A percentile compares a stretch with the other conserved stretches of the same genome.
Evolutionary conservation across 1,140 invertebrate genomes (phyloP).

Genomic region (Diachasmimorpha longicaudata): DNA sequence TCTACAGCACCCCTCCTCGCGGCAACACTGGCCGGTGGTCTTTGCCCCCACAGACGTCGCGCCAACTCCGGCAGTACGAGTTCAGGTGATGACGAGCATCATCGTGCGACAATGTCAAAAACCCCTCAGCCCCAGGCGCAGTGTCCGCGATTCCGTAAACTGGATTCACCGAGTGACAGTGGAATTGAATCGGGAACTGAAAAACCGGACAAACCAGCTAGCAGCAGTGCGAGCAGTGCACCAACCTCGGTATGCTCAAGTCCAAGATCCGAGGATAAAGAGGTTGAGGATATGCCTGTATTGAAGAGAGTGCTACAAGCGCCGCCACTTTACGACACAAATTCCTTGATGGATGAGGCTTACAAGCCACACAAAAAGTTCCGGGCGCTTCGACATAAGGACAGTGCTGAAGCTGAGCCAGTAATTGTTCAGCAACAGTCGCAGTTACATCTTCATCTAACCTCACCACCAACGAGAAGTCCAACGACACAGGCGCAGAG

Average conservation of each 20-base stretch:
- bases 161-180: constrained; percentile 89
- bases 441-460: constrained; percentile 63
- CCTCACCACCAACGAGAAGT: constrained; percentile 50
- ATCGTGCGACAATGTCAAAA: constrained; percentile 68
- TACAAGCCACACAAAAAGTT: constrained; percentile 96
- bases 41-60: constrained; percentile 72
- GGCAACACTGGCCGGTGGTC: constrained; percentile 75
- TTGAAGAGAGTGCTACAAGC: constrained; percentile 90
- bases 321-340: constrained; percentile 86
- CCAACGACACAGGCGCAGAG: constrained; percentile 38
- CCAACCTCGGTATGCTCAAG: constrained; percentile 85
- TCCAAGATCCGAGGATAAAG: constrained; percentile 83
- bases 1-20: constrained; percentile 75
- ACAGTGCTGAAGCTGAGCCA: constrained; percentile 78
- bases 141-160: constrained; percentile 74
- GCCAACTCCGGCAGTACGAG: constrained; percentile 77
- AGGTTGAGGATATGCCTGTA: constrained; percentile 92
- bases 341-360: constrained; percentile 90
- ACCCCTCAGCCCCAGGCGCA: constrained; percentile 57
- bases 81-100: constrained; percentile 78
- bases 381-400: constrained; percentile 78
- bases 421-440: constrained; percentile 52
- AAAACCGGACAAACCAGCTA: constrained; percentile 74
- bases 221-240: constrained; percentile 71
- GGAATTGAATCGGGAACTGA: constrained; percentile 93